Percentiles rank a stretch among this genome's conserved stretches.
These are phyloP conservation scores for Drosophila silvestris DNA, from an alignment of 2,888 invertebrate genomes.

Conservation along the genomic window DNA sequence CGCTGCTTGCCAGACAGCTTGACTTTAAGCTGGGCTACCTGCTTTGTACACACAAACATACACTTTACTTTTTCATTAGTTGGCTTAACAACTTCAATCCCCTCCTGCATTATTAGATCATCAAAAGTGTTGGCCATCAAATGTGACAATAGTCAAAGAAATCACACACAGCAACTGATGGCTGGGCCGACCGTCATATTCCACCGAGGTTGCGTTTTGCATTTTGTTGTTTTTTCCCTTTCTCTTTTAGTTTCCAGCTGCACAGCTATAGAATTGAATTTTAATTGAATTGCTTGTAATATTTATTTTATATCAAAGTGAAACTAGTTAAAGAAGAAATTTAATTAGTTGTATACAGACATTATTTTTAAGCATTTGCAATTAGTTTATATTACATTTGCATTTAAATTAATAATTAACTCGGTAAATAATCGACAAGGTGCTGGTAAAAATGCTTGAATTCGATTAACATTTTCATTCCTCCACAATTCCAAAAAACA, in stretches of 20 bases:
- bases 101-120: slow-evolving; percentile 64
- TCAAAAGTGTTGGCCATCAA: slow-evolving; percentile 76
- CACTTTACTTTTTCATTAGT: slow-evolving; percentile 38
- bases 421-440: not conserved
- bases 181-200: not conserved
- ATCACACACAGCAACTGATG: slow-evolving; percentile 18
- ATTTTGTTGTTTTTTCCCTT: not conserved
- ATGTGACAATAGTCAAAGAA: slow-evolving; percentile 68
- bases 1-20: slow-evolving; percentile 21
- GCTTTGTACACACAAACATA: not conserved
- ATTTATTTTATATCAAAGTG: not conserved
- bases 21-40: slow-evolving; percentile 41
- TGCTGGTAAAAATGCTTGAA: not conserved
- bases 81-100: not conserved
- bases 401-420: not conserved
- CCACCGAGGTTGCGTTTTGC: not conserved
- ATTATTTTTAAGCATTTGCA: not conserved
- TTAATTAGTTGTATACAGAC: too few species aligned
- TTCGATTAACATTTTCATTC: not conserved
- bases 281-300: not conserved
- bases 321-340: not conserved
- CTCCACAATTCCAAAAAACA: not conserved
- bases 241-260: not conserved
- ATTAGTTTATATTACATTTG: not conserved
- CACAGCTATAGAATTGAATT: not conserved